These are phyloP conservation scores for Subanguina moxae DNA, from an alignment of 1,140 invertebrate species.

Conservation along the genomic window DNA sequence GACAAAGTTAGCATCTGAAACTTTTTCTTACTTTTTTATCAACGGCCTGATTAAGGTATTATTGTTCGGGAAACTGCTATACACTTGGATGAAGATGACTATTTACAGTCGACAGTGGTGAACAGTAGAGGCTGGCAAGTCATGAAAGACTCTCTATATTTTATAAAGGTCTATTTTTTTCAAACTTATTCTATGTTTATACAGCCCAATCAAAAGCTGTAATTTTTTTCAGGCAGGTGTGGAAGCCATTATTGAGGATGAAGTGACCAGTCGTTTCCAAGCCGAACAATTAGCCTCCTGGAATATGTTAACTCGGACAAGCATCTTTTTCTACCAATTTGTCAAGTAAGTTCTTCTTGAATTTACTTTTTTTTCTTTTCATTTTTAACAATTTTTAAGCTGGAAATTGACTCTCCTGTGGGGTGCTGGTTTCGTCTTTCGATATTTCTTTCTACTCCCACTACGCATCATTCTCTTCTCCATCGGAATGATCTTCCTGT, in stretches of 20 bases:
- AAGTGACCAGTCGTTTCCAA: constrained; percentile 57
- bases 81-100: constrained; percentile 32
- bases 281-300: constrained; percentile 57
- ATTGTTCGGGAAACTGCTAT: constrained; percentile 29
- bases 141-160: constrained; percentile 30
- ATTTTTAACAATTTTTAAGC: constrained; percentile 39
- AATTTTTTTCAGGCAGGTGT: constrained; percentile 49
- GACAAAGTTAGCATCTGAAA: constrained; percentile 34
- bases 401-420: constrained; percentile 54
- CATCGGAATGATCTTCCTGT: constrained; percentile 44
- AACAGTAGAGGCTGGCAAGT: constrained; percentile 34
- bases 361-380: neutral
- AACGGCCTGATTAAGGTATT: constrained; percentile 25
- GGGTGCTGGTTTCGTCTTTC: constrained; percentile 50
- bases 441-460: constrained; percentile 53
- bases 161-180: constrained; percentile 34
- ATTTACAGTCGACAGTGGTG: constrained; percentile 19
- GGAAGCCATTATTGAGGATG: constrained; percentile 59
- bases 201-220: no score
- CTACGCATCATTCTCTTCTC: constrained; percentile 49
- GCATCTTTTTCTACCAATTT: constrained; percentile 45
- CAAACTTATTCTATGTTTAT: no score
- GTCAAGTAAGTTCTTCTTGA: constrained; percentile 38
- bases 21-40: neutral
- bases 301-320: constrained; percentile 57